phyloP scores from a whole-genome alignment of 2,113 vertebrate species.

The human (Homo sapiens) region GRCh38 chrX:22701001-22701500 shows the following conservation, averaged over 20 bases:
- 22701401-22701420: constrained; percentile 12
- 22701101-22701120: background rate
- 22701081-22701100: background rate
- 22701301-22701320: background rate
- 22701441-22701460: background rate
- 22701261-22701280: constrained; percentile 19
- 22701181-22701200: background rate
- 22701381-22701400: background rate
- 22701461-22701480: background rate
- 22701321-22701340: background rate
- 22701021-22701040: constrained; percentile 19
- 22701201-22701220: background rate
- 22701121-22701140: background rate
- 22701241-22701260: constrained; percentile 9
- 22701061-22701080: background rate
- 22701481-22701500: background rate
- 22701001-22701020: constrained; percentile 24
- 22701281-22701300: constrained; percentile 12
- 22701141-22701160: background rate
- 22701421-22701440: constrained; percentile 7
- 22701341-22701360: background rate
- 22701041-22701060: background rate
- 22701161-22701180: constrained; percentile 16
- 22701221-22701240: constrained; percentile 17
- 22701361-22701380: background rate